Evolutionary conservation across 2,888 invertebrate genomes (phyloP), one percentile per base, ranked within the genome.

Genomic region (Callyntrura sp.): DNA sequence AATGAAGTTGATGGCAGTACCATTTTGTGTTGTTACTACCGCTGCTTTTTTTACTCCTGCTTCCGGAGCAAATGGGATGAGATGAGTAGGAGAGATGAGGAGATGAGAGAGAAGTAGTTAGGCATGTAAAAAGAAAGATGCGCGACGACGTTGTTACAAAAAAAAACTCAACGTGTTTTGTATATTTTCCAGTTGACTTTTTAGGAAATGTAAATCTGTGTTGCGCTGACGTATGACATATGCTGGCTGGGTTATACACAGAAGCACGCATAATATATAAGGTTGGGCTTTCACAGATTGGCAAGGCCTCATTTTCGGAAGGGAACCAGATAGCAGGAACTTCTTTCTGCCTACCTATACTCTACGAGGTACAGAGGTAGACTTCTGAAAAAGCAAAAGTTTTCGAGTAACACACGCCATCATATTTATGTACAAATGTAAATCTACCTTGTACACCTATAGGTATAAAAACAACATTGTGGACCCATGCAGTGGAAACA

Each of bases 41-140:
- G 4, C 43, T 85, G 14, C n/a, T 85, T 35, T 35, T 35, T 35
- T 35, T 35, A 2, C 78, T 57, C 87, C 57, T 25, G 57, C 35
- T 87, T 87, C 87, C 87, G 87, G 87, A 81, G 87, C 65, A 87
- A 87, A 81, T 81, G 87, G 79, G 60, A 87, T 87, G 81, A 68
- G 87, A 81, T 81, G 81, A 70, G 87, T 51, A 25, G 28, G 17
- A 28, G 35, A 78, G 43, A 35, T 28, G 55, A 28, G 35, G 35
- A 35, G 35, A 35, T 35, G 35, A 35, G 35, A 35, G 35, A 35
- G 28, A 57, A 51, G 76, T 51, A 76, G n/a, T n/a, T n/a, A n/a
- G 35, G 35, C 35, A 35, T 35, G 35, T 35, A 35, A 35, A 35
- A 35, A 35, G 6, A 65, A 76, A 76, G 51, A 78, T 78, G 55